Conservation (phyloP, 2,113 vertebrate genomes). For the Xenus cinereus region DNA sequence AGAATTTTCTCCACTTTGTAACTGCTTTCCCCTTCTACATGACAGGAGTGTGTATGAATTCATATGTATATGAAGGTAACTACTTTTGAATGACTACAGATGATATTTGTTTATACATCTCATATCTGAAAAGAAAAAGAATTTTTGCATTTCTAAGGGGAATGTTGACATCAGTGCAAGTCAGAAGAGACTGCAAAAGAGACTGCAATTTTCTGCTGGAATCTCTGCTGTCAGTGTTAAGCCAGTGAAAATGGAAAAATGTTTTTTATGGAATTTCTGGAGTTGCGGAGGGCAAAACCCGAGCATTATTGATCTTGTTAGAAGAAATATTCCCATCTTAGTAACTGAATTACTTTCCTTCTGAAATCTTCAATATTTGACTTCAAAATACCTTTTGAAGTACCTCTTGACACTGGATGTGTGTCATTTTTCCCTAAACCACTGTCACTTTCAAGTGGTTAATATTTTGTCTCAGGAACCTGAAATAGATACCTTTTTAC, state of each 20-base stretch:
- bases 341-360: background rate
- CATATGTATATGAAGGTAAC: background rate
- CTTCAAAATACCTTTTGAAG: background rate
- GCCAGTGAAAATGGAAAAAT: background rate
- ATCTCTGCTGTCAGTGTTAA: background rate
- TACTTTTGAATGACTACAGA: background rate
- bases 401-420: fast-evolving
- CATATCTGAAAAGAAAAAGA: background rate
- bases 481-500: background rate
- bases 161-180: background rate
- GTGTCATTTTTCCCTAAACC: background rate
- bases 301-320: background rate
- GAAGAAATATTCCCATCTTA: background rate
- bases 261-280: background rate
- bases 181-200: background rate
- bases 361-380: background rate
- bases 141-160: background rate
- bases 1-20: background rate
- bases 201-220: background rate
- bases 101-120: background rate
- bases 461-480: background rate
- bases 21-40: background rate
- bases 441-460: background rate
- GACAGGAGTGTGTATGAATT: background rate
- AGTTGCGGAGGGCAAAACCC: background rate